These are phyloP conservation scores for Pseudolaguvia tuberculata DNA, from an alignment of 2,113 vertebrate genomes.

Conservation along the genomic window DNA sequence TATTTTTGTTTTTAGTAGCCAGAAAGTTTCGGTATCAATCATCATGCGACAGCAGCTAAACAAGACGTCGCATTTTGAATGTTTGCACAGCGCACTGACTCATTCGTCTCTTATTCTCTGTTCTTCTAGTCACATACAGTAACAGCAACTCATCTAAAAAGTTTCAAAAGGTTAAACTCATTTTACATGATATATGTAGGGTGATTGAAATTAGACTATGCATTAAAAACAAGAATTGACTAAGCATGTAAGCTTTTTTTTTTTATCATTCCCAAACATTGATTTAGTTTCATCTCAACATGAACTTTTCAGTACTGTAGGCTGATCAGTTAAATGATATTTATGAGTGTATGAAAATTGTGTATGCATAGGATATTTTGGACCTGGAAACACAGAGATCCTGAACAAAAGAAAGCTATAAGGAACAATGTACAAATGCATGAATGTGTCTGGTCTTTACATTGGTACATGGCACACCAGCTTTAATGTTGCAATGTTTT, in stretches of 20 bases:
- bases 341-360: background rate
- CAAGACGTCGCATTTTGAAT: background rate
- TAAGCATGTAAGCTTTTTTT: too few species aligned
- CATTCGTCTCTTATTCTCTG: background rate
- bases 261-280: background rate
- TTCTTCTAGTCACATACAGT: background rate
- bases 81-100: background rate
- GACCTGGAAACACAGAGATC: background rate
- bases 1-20: background rate
- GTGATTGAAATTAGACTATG: background rate
- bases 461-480: background rate
- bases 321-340: too few species aligned
- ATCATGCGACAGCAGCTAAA: background rate
- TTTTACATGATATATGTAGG: background rate
- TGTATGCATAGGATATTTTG: background rate
- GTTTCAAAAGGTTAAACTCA: background rate
- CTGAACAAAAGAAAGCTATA: background rate
- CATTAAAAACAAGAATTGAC: constrained; percentile 1
- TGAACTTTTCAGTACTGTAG: too few species aligned
- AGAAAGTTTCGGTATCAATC: constrained; percentile 1
- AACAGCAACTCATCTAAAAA: background rate
- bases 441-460: background rate
- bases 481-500: background rate
- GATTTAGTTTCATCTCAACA: background rate
- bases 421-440: background rate